Base-by-base conservation (phyloP, 92 coral and sea anemone genomes). In the Diadumene lineata region DNA sequence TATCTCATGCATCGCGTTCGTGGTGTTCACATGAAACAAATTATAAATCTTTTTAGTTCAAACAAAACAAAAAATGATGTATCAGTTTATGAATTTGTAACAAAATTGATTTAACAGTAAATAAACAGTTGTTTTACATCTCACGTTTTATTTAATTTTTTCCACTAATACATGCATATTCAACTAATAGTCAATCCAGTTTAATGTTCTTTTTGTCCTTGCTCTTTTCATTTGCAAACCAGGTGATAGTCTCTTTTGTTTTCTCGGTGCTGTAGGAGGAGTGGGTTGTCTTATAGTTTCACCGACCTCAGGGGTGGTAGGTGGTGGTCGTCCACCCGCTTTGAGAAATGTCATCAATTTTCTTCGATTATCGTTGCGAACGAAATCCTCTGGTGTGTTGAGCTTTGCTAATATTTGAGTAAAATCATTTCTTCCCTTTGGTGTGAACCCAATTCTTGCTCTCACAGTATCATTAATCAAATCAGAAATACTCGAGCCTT, bases 401-500 rank as follows among this genome's bases (percentile, higher is more conserved):
- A 44, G 9, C 17, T 44, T 44, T 17, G 51, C 51, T 44, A 44
- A 17, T 8, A 44, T 17, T 50, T 68, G 44, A 11, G n/a, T 33
- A 1, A 56, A 31, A n/a, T n/a, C n/a, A n/a, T n/a, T n/a, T n/a
- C n/a, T n/a, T n/a, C n/a, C n/a, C n/a, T n/a, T n/a, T n/a, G 51
- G 77, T 10, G 27, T 25, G 16, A 30, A 66, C 8, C 71, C 71
- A 31, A 31, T 66, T 32, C 71, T 48, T 7, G 21, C n/a, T 66
- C 71, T 33, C 27, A 66, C 13, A 9, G 50, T 7, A 66, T 66
- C 71, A 34, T 63, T 63, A 51, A 66, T 33, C 34, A 66, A 51
- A 66, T 66, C 48, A 24, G 71, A 30, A 27, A 66, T 66, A 27
- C 46, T 66, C 13, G 71, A 33, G 4, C 53, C 71, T 0, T 30